Evolutionary conservation across 2,113 vertebrate genomes (phyloP), one percentile per base, ranked within the genome.

Genomic region (Puma concolor): DNA sequence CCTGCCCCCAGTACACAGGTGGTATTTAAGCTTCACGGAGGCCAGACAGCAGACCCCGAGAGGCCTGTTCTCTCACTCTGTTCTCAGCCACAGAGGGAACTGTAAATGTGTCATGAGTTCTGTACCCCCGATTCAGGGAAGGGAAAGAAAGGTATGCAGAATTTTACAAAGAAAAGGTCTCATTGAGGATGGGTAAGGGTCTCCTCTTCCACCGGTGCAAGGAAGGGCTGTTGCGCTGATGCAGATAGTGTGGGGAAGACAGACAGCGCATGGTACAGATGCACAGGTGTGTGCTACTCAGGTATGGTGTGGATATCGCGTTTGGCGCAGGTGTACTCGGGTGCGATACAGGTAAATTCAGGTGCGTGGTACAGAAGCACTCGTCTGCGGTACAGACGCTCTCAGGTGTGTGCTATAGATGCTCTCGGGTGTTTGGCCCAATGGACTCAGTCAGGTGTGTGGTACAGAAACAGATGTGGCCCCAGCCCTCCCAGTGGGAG

Each of bases 81-180:
- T 31, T 3, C 7, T 29, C 27, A 8, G n/a, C 74, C 23, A 3
- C 8, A 0, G 69, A 36, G 54, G 57, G 21, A 5, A 31, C 4
- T 4, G n/a, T 66, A 2, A 17, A n/a, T 4, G 3, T 21, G 36
- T 1, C 14, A 25, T 5, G 14, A 50, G 31, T 23, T 41, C 60
- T 5, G 3, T 3, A 0, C 23, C 33, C 29, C 76, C 23, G 57
- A 36, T 12, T 36, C 31, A 7, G 29, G 54, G 7, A 10, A 2
- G 52, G 3, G 7, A 23, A 19, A 60, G 33, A 12, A 10, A 33
- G 27, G 25, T 29, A 1, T 0, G 8, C 21, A 11, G 41, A 36
- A 50, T 27, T 38, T 79, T 36, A 19, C 27, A 33, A 7, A 88
- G 76, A 77, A 33, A 31, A 33, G 4, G 11, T 72, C n/a, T 5